Evolutionary conservation across 2,888 invertebrate genomes (phyloP).

Genomic region (Exephanes ischioxanthus): DNA sequence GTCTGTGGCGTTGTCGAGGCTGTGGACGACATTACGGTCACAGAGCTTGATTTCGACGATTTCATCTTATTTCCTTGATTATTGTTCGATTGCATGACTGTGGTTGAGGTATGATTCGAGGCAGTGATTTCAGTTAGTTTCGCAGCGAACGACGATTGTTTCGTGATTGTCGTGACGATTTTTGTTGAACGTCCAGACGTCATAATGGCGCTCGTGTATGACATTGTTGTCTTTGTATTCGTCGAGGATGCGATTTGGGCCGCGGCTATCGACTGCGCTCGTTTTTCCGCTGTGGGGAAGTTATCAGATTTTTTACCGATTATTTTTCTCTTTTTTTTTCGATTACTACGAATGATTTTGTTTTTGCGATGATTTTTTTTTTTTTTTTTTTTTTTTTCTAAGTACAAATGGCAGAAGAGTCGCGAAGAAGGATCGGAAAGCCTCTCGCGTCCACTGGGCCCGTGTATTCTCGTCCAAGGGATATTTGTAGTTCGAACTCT

Average conservation of each 20-base stretch:
- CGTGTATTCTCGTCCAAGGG: conserved; percentile 55
- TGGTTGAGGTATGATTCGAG: conserved; percentile 76
- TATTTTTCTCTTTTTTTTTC: conserved; percentile 25
- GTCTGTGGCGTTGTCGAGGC: conserved; percentile 78
- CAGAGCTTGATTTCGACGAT: conserved; percentile 65
- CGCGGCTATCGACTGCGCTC: conserved; percentile 83
- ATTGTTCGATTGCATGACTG: conserved; percentile 78
- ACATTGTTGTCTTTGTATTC: conserved; percentile 87
- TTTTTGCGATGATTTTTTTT: conserved; percentile 53
- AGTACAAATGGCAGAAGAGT: conserved; percentile 45
- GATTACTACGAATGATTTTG: conserved; percentile 32
- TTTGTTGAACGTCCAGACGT: conserved; percentile 85
- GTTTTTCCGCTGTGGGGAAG: conserved; percentile 85
- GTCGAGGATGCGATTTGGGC: conserved; percentile 84
- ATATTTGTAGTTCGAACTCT: conserved; percentile 6
- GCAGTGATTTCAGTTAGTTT: conserved; percentile 88
- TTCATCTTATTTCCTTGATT: conserved; percentile 76
- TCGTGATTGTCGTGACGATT: conserved; percentile 86
- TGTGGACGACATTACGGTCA: conserved; percentile 78
- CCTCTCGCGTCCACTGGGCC: conserved; percentile 43
- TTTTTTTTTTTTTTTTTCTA: conserved; percentile 18
- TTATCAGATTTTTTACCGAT: conserved; percentile 65
- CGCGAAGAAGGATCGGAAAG: conserved; percentile 60
- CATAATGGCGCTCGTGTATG: conserved; percentile 87
- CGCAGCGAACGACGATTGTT: conserved; percentile 90